Base-by-base conservation (phyloP, 2,797 vertebrate genomes). In the Selene dorsalis region DNA sequence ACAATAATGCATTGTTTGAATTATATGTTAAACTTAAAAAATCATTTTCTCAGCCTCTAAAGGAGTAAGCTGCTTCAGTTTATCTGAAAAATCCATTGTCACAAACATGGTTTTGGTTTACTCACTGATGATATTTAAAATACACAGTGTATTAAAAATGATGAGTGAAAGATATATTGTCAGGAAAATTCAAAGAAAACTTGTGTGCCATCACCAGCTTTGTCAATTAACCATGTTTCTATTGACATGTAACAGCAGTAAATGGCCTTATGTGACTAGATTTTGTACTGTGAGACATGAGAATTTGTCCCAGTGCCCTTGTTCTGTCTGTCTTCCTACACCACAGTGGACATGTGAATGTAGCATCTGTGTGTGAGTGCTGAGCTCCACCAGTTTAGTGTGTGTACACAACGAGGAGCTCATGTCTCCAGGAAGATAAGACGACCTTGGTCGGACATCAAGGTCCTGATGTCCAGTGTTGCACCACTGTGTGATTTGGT, bases 311-410 rank as follows among this genome's bases (percentile, higher is more conserved):
- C 59, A 70, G 43, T 82, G 77, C 66, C 73, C 75, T 78, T 79
- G 84, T 86, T 86, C 82, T 75, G 81, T 89, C 81, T 11, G 45
- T 82, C 88, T 73, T 56, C 74, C 62, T 64, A 55, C 71, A 50
- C 79, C 45, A 35, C 69, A 45, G 62, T 35, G 32, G 47, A 77
- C 56, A 26, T 85, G 84, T 72, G 91, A 93, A 92, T 92, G 87
- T 93, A 47, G 67, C 88, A 84, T 87, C 79, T 86, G 84, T 71
- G 74, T 90, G 90, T 68, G 43, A 88, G 61, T 66, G 75, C 84
- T 76, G 79, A 82, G 83, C 76, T 79, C 71, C 77, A 69, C 71
- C 71, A 82, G 75, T 89, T 88, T 80, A 66, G 64, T 79, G 73
- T 87, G 82, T 81, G 80, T 73, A 58, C 1, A 41, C 80, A 81